These are phyloP conservation scores for Pagetopsis macropterus DNA, from an alignment of 2,797 vertebrate species.

Conservation along the genomic window DNA sequence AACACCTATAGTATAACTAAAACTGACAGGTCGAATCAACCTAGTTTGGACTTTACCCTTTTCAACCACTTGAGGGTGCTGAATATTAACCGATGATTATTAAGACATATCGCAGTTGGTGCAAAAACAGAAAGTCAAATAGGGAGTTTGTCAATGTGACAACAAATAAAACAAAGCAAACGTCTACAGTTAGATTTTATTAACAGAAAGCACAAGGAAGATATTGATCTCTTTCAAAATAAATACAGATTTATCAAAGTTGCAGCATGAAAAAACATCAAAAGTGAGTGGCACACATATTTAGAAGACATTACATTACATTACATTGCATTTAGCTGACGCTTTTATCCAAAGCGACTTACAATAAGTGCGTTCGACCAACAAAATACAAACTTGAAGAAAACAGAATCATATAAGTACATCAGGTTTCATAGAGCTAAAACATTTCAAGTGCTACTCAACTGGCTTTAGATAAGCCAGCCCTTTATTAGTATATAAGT, in stretches of 20 bases:
- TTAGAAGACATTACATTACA: background rate
- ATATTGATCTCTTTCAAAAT: constrained; percentile 28
- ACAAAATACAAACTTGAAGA: too few species aligned
- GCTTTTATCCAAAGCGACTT: too few species aligned
- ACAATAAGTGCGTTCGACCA: too few species aligned
- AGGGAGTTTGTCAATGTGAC: background rate
- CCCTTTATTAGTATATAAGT: too few species aligned
- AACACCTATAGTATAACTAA: background rate
- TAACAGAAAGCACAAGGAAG: constrained; percentile 25
- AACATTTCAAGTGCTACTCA: too few species aligned
- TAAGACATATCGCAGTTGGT: background rate
- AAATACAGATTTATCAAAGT: constrained; percentile 33
- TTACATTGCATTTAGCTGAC: too few species aligned
- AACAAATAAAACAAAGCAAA: constrained; percentile 2
- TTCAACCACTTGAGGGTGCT: constrained; percentile 65
- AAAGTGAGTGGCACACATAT: background rate
- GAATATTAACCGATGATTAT: constrained; percentile 26
- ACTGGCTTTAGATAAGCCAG: too few species aligned
- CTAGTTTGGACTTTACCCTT: background rate
- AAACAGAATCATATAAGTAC: too few species aligned
- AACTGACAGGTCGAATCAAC: background rate
- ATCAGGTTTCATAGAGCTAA: too few species aligned
- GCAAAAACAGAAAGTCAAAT: background rate
- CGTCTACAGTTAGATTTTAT: constrained; percentile 34
- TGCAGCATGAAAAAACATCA: constrained; percentile 12